These are phyloP conservation scores for Habroteleia sp. DNA, from an alignment of 2,888 invertebrate genomes.

Conservation along the genomic window DNA sequence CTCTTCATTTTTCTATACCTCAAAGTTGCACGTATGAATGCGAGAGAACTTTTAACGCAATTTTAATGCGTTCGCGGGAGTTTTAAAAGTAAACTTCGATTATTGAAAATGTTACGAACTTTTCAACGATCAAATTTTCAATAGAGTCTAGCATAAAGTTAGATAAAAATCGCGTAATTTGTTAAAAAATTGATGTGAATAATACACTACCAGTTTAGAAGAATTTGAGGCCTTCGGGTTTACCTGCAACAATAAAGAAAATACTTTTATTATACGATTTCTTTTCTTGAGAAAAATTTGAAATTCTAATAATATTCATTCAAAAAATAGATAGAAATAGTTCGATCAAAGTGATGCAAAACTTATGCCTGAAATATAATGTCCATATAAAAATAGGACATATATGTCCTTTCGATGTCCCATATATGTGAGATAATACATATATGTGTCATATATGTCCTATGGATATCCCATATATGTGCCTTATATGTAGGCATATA, in stretches of 20 bases:
- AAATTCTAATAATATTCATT: no score
- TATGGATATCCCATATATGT: no score
- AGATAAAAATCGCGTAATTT: conserved; percentile 16
- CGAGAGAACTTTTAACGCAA: conserved; percentile 47
- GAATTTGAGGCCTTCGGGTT: neutral
- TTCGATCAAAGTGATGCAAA: no score
- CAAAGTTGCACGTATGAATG: conserved; percentile 20
- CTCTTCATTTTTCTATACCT: neutral
- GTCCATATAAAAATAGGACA: no score
- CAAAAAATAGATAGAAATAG: no score
- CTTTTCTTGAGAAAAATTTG: no score
- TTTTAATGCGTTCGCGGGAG: conserved; percentile 38
- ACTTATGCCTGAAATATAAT: no score
- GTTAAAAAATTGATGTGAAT: conserved; percentile 13
- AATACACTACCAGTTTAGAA: conserved; percentile 3
- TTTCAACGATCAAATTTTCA: conserved; percentile 31
- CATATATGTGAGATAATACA: no score
- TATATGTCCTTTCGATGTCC: no score
- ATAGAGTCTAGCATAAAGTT: conserved; percentile 24
- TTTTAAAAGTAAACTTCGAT: conserved; percentile 45
- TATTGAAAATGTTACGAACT: conserved; percentile 52
- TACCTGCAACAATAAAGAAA: conserved; percentile 29
- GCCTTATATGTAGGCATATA: no score
- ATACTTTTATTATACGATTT: conserved; percentile 1
- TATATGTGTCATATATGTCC: no score